A percentile compares a stretch with the other conserved stretches of the same genome.
phyloP scores from a whole-genome alignment of 64 coral and sea anemone genomes.

The Trachythela sp. region DNA sequence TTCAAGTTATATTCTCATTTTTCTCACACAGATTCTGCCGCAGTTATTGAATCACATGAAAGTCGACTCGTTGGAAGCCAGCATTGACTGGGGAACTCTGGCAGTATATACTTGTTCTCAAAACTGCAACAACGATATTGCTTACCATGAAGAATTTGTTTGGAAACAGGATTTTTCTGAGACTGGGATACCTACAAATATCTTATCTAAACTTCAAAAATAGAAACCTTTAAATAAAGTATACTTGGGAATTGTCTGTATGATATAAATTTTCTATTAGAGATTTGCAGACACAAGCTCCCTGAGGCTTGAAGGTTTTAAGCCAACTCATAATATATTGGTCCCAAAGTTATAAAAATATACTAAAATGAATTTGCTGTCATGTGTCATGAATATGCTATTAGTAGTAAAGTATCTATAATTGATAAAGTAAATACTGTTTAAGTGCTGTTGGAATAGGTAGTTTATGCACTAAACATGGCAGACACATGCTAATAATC shows the following conservation, averaged over 20 bases:
- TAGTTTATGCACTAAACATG: neutral
- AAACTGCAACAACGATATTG: slow-evolving; percentile 42
- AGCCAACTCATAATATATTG: too few species aligned
- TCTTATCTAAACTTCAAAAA: slow-evolving; percentile 32
- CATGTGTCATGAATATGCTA: too few species aligned
- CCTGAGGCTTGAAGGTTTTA: too few species aligned
- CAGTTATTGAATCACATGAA: slow-evolving; percentile 78
- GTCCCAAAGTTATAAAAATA: too few species aligned
- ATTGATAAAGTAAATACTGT: neutral
- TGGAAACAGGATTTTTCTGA: slow-evolving; percentile 99
- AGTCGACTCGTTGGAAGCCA: slow-evolving; percentile 65
- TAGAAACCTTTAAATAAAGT: neutral
- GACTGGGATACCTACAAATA: slow-evolving; percentile 71
- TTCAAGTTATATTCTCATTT: neutral
- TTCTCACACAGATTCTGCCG: slow-evolving; percentile 66
- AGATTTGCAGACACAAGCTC: too few species aligned
- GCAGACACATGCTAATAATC: neutral
- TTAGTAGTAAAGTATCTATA: too few species aligned
- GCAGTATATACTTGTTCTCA: slow-evolving; percentile 69
- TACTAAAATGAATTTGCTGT: too few species aligned
- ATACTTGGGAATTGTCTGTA: too few species aligned
- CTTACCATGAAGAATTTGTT: slow-evolving; percentile 74
- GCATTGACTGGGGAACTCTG: slow-evolving; percentile 94
- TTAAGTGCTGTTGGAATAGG: neutral
- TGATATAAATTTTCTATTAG: too few species aligned